Percentiles rank a stretch among this genome's conserved stretches.
phyloP scores from a whole-genome alignment of 92 coral and sea anemone species.

The Porites divaricata region DNA sequence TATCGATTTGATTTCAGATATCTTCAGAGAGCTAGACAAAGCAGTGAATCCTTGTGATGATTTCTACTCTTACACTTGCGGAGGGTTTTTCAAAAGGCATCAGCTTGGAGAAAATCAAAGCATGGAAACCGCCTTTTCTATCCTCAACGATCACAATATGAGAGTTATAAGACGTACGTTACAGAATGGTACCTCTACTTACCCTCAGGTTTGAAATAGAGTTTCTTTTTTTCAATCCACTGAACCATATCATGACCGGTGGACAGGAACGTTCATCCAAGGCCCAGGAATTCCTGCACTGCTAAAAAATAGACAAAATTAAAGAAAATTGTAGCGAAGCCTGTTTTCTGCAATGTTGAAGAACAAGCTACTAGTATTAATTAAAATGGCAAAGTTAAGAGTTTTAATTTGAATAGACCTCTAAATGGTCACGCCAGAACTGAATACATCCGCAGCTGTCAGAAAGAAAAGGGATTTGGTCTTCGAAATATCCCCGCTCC shows the following conservation, averaged over 20 bases:
- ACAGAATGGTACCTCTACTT: conserved; percentile 35
- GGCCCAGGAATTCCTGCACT: too few species aligned
- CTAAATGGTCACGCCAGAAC: too few species aligned
- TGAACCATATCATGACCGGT: not conserved
- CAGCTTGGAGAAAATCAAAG: conserved; percentile 38
- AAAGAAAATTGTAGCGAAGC: too few species aligned
- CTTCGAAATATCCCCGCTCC: too few species aligned
- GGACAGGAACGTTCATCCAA: not conserved
- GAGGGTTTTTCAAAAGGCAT: conserved; percentile 61
- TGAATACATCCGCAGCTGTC: too few species aligned
- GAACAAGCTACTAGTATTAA: too few species aligned
- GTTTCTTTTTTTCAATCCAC: not conserved
- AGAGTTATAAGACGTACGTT: conserved; percentile 41
- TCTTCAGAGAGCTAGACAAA: conserved; percentile 49
- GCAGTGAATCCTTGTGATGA: conserved; percentile 72
- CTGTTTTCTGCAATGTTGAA: too few species aligned
- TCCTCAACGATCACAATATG: conserved; percentile 29
- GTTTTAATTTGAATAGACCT: too few species aligned
- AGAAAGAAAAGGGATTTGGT: too few species aligned
- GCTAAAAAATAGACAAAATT: too few species aligned
- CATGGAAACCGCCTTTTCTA: conserved; percentile 23
- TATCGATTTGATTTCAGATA: conserved; percentile 10
- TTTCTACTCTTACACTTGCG: conserved; percentile 70
- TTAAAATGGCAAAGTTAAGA: too few species aligned
- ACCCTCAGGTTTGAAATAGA: conserved; percentile 42